These are phyloP conservation scores for Pluvianellus socialis DNA, from an alignment of 2,113 vertebrate genomes.

Conservation along the genomic window DNA sequence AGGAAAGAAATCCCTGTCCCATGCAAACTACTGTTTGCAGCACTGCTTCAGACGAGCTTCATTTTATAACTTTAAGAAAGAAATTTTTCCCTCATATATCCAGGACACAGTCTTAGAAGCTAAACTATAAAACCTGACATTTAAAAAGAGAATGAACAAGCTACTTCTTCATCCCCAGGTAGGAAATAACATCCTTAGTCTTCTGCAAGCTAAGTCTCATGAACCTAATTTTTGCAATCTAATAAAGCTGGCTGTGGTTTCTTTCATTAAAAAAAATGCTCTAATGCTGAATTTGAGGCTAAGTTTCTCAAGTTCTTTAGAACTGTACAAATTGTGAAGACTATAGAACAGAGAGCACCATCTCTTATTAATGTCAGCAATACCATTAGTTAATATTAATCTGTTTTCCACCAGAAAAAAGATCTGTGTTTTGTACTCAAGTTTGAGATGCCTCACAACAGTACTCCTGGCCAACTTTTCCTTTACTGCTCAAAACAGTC, in stretches of 20 bases:
- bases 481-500: background rate
- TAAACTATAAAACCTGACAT: background rate
- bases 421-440: background rate
- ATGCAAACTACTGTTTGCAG: background rate
- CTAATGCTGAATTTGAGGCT: background rate
- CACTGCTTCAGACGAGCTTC: background rate
- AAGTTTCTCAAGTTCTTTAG: background rate
- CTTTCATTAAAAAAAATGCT: background rate
- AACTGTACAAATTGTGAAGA: background rate
- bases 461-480: background rate
- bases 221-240: background rate
- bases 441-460: background rate
- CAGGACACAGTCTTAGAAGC: background rate
- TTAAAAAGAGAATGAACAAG: background rate
- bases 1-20: conserved; percentile 1
- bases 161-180: background rate
- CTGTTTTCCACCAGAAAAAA: background rate
- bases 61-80: background rate
- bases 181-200: background rate
- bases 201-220: background rate
- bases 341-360: background rate
- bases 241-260: background rate
- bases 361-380: background rate
- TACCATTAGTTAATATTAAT: background rate
- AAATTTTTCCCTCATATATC: background rate